A percentile compares a stretch with the other conserved stretches of the same genome.
phyloP scores from a whole-genome alignment of 1,140 invertebrate species.

The Polypedilum vanderplanki region DNA sequence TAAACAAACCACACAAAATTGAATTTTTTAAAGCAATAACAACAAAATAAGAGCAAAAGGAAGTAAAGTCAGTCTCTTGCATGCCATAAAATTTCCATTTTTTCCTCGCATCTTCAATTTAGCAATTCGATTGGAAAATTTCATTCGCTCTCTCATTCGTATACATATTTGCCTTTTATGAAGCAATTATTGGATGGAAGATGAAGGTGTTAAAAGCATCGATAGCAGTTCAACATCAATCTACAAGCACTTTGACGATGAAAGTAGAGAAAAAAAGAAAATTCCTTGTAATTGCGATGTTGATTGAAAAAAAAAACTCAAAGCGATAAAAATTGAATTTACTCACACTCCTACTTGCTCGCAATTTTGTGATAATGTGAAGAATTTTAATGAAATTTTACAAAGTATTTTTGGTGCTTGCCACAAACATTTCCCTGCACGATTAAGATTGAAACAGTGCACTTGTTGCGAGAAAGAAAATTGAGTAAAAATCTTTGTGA shows the following conservation, averaged over 20 bases:
- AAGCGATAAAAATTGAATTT: neutral
- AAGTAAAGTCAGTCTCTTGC: neutral
- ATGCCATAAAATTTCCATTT: constrained; percentile 13
- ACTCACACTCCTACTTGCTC: too few species aligned
- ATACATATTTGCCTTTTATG: constrained; percentile 4
- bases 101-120: constrained; percentile 18
- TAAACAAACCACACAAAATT: too few species aligned
- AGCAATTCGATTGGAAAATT: constrained; percentile 6
- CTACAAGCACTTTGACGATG: constrained; percentile 3
- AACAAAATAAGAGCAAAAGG: too few species aligned
- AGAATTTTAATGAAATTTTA: too few species aligned
- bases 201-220: constrained; percentile 12
- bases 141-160: neutral
- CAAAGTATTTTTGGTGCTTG: too few species aligned
- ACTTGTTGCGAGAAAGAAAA: too few species aligned
- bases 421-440: too few species aligned
- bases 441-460: too few species aligned
- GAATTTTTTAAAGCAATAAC: too few species aligned
- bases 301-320: neutral
- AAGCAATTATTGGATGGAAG: neutral
- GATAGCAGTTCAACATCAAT: neutral
- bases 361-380: too few species aligned
- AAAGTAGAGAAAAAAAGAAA: neutral
- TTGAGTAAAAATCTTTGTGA: too few species aligned
- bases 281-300: too few species aligned